These are phyloP conservation scores for Pheucticus melanocephalus DNA, from an alignment of 2,113 vertebrate genomes.

Conservation along the genomic window DNA sequence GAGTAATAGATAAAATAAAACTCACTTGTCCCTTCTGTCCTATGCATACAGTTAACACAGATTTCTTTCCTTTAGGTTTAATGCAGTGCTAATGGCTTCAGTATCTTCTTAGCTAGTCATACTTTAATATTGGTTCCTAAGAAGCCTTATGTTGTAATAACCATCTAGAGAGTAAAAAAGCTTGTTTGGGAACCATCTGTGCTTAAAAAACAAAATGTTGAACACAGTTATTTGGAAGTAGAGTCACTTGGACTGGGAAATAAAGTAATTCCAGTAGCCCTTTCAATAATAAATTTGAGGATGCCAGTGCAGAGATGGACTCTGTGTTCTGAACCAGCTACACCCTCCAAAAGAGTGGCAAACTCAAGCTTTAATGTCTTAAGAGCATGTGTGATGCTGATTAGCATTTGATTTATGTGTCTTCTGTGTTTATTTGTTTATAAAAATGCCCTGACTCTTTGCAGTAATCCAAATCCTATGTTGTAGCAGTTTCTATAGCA, in stretches of 20 bases:
- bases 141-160: not conserved
- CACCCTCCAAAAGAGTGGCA: not conserved
- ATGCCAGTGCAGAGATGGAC: not conserved
- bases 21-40: not conserved
- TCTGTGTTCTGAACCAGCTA: not conserved
- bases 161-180: not conserved
- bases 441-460: not conserved
- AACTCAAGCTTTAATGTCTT: not conserved
- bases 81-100: not conserved
- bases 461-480: not conserved
- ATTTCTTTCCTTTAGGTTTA: slow-evolving; percentile 1
- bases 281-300: not conserved
- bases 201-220: not conserved
- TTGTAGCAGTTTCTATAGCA: slow-evolving; percentile 40
- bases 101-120: not conserved
- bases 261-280: not conserved
- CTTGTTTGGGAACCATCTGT: not conserved
- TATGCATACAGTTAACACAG: slow-evolving; percentile 16
- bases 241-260: not conserved
- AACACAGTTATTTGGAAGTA: not conserved
- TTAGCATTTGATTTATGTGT: slow-evolving; percentile 16
- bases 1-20: slow-evolving; percentile 28
- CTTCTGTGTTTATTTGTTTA: slow-evolving; percentile 27
- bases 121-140: not conserved
- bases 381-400: not conserved